Percentiles rank a stretch among this genome's conserved stretches.
phyloP scores from a whole-genome alignment of 2,113 vertebrate species.

The Sylvilagus bachmani region DNA sequence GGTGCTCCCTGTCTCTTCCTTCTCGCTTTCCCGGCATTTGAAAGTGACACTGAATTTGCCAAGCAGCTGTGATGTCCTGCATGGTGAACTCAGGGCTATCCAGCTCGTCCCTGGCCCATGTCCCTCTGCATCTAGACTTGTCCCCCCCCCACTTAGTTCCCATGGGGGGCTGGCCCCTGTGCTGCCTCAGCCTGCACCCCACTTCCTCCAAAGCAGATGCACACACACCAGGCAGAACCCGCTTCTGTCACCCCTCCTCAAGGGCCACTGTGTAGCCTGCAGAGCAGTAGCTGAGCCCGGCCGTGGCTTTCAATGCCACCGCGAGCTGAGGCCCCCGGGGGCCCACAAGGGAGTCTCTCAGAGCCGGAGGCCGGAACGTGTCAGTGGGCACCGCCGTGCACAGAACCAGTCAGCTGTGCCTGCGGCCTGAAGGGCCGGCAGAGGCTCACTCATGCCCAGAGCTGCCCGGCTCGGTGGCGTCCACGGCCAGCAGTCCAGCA shows the following conservation, averaged over 20 bases:
- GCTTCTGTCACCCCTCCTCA: background rate
- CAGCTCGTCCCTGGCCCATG: background rate
- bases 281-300: no score
- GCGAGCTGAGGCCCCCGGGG: background rate
- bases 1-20: background rate
- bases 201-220: background rate
- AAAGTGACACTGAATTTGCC: background rate
- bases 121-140: background rate
- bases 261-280: background rate
- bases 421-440: slow-evolving; percentile 18
- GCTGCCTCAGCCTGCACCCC: no score
- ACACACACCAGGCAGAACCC: background rate
- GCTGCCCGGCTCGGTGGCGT: background rate
- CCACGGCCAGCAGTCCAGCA: slow-evolving; percentile 14
- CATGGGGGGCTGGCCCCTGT: background rate
- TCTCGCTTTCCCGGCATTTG: background rate
- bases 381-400: background rate
- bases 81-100: background rate
- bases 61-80: background rate
- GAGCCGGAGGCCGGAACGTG: background rate
- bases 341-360: background rate
- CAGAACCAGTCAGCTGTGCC: background rate
- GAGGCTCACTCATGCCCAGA: slow-evolving; percentile 20
- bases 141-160: background rate
- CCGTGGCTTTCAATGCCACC: background rate